phyloP scores from a whole-genome alignment of 2,888 invertebrate species.

The Sminthurinus aureus region DNA sequence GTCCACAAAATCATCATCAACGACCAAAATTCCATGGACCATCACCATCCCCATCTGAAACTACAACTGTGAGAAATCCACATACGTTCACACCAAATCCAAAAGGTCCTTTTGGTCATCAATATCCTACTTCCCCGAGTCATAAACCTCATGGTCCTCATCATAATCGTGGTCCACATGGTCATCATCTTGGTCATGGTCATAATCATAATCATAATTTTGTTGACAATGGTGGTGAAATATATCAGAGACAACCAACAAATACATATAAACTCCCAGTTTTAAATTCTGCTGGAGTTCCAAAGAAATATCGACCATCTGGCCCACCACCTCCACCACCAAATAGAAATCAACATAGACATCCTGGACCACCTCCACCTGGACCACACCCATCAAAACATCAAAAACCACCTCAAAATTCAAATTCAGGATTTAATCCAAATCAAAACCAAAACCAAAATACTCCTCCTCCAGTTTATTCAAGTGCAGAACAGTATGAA shows the following conservation, averaged over 20 bases:
- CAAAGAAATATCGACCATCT: not conserved
- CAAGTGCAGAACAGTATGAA: slow-evolving; percentile 51
- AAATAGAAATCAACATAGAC: not conserved
- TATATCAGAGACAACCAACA: slow-evolving; percentile 25
- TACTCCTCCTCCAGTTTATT: slow-evolving; percentile 3
- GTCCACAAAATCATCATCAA: not conserved
- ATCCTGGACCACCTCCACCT: slow-evolving; percentile 32
- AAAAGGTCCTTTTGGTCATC: slow-evolving; percentile 14
- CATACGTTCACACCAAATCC: not conserved
- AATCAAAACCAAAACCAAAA: not conserved
- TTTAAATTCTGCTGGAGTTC: not conserved
- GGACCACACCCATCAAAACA: not conserved
- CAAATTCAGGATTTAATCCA: not conserved
- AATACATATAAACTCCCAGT: slow-evolving; percentile 29
- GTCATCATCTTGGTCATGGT: not conserved
- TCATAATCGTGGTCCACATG: not conserved
- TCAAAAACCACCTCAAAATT: not conserved
- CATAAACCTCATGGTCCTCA: not conserved
- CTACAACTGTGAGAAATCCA: not conserved
- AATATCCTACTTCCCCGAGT: not conserved
- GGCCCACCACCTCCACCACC: not conserved
- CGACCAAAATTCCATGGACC: slow-evolving; percentile 8
- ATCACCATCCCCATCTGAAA: not conserved
- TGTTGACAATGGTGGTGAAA: slow-evolving; percentile 3
- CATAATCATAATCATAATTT: too few species aligned